Conservation (phyloP, 1,140 invertebrate genomes). For the Cotesia vestalis region DNA sequence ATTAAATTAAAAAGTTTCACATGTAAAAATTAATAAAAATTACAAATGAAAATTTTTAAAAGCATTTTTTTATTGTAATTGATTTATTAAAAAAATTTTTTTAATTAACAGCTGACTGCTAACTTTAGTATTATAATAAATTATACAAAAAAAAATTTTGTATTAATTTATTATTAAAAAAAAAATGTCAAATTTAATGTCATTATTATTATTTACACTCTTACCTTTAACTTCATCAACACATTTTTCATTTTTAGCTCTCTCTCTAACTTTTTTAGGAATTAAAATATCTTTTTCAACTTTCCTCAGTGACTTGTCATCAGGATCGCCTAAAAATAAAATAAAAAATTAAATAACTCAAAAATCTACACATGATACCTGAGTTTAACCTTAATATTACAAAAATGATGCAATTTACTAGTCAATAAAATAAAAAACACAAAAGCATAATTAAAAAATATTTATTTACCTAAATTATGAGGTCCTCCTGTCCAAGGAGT, state of each 20-base stretch:
- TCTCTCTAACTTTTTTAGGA: constrained; percentile 84
- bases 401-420: constrained; percentile 18
- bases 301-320: constrained; percentile 80
- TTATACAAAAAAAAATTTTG: no score
- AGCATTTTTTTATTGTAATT: no score
- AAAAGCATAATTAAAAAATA: not conserved
- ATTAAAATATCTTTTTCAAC: constrained; percentile 87
- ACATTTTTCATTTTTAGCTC: constrained; percentile 81
- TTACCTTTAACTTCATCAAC: constrained; percentile 72
- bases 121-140: no score
- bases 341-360: no score
- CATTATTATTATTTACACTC: not conserved
- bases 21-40: no score
- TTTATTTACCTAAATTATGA: constrained; percentile 66
- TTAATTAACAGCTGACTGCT: no score
- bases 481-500: constrained; percentile 60
- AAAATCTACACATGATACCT: not conserved
- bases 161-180: constrained; percentile 16
- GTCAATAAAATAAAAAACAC: not conserved
- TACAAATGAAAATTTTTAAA: no score
- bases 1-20: no score
- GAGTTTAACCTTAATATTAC: not conserved
- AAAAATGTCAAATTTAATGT: not conserved
- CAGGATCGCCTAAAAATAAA: constrained; percentile 79
- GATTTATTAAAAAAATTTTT: no score